These are phyloP conservation scores for Mamestra configurata DNA, from an alignment of 1,140 invertebrate species.

Conservation along the genomic window DNA sequence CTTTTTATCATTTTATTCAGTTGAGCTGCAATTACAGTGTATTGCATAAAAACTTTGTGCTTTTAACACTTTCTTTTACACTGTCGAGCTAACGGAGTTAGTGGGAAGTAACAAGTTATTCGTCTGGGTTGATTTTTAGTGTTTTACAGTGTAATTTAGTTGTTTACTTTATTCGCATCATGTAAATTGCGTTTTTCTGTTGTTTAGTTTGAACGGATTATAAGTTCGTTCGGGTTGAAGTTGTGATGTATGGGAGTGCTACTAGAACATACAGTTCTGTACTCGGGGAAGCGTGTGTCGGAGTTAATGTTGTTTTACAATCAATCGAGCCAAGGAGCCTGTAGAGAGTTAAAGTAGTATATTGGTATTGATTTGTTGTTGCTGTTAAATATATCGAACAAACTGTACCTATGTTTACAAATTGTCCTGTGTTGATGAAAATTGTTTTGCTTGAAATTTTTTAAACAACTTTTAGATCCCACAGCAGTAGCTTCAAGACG, in stretches of 20 bases:
- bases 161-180: conserved; percentile 18
- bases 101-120: conserved; percentile 38
- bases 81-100: conserved; percentile 57
- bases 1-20: conserved; percentile 63
- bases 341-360: neutral
- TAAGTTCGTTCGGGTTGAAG: conserved; percentile 12
- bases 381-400: too few relatives aligned
- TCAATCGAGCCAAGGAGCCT: neutral
- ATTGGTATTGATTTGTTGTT: too few relatives aligned
- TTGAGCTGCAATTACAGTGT: conserved; percentile 65
- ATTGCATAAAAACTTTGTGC: conserved; percentile 59
- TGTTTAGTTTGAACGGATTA: conserved; percentile 32
- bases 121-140: conserved; percentile 25
- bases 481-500: too few relatives aligned
- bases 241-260: conserved; percentile 23
- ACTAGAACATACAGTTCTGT: neutral
- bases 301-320: neutral
- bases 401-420: too few relatives aligned
- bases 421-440: too few relatives aligned
- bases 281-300: neutral
- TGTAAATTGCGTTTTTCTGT: conserved; percentile 39
- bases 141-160: neutral
- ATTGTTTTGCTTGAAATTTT: too few relatives aligned
- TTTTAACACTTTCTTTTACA: conserved; percentile 61
- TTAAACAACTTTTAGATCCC: too few relatives aligned